Base-by-base conservation (phyloP, 2,797 vertebrate genomes). In the Coccyzus lansbergi region DNA sequence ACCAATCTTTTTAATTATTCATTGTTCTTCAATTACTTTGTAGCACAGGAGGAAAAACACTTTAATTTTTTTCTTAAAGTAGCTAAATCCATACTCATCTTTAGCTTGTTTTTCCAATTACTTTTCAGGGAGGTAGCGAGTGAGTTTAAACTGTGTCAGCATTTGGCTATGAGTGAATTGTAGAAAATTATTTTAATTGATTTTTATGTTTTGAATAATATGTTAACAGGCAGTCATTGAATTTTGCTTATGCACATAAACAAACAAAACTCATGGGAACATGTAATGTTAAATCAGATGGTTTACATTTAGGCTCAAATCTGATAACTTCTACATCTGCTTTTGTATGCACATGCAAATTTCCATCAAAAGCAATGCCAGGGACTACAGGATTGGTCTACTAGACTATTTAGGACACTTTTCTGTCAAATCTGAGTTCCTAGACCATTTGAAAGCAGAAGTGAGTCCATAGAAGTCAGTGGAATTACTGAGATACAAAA, bases 151-250 rank as follows among this genome's bases (percentile, higher is more conserved):
- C 59, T 53, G 59, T 90, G 87, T 94, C 92, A 95, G 89, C 77
- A 60, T 64, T 94, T 90, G 92, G 63, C 77, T 86, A 31, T 31
- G 59, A 90, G n/a, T 76, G 85, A 95, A 88, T 68, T 68, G 70
- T 63, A 74, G 55, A 51, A 87, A 86, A 92, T 86, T 28, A 65
- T 91, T 94, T 93, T 92, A 95, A 95, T 95, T 91, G 70, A 90
- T 95, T 96, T 95, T 83, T 95, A 36, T 93, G 48, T 93, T 95
- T 90, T 70, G 70, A 82, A 79, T 81, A 91, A 91, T 56, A 78
- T 34, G 48, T 88, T 95, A 94, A 82, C 51, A 79, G 44, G 77
- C 63, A 90, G 31, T 67, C 80, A 93, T 15, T 88, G 80, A 86
- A 90, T 93, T 93, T 83, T 92, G 48, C 77, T 92, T 90, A 53